These are phyloP conservation scores for Steinernema hermaphroditum DNA, from an alignment of 2,888 invertebrate genomes.

Conservation along the genomic window DNA sequence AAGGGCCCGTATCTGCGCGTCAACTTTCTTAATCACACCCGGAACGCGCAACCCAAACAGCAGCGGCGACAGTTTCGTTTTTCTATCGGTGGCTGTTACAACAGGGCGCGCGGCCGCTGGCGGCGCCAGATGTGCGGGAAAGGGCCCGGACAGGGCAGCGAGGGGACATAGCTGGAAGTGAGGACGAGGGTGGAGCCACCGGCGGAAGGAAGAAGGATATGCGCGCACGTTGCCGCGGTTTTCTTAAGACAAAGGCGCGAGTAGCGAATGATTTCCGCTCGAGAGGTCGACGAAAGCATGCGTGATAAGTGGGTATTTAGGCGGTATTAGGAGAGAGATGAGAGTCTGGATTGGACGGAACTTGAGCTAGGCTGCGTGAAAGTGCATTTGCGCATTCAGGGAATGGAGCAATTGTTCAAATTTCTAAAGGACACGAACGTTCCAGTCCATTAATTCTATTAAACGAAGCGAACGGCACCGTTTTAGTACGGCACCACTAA, in stretches of 20 bases:
- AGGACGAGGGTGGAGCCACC: not conserved
- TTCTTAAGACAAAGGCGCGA: not conserved
- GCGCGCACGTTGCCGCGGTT: not conserved
- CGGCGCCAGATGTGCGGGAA: not conserved
- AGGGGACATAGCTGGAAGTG: not conserved
- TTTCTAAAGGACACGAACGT: too few relatives aligned
- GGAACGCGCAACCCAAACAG: not conserved
- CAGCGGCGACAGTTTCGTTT: not conserved
- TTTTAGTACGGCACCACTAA: too few relatives aligned
- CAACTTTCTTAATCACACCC: not conserved
- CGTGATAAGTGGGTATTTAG: not conserved
- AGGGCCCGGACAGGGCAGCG: not conserved
- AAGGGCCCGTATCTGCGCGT: not conserved
- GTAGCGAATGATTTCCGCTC: not conserved
- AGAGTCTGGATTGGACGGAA: not conserved
- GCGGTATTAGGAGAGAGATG: not conserved
- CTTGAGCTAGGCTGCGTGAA: too few relatives aligned
- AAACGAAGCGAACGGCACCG: too few relatives aligned
- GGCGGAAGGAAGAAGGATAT: not conserved
- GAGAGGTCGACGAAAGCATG: constrained; percentile 11
- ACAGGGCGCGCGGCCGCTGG: not conserved
- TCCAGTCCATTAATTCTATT: too few relatives aligned
- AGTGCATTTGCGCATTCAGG: too few relatives aligned
- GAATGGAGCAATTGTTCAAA: too few relatives aligned
- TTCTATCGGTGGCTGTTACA: not conserved